phyloP scores from a whole-genome alignment of 2,113 vertebrate genomes.

The Ageneiosus marmoratus region DNA sequence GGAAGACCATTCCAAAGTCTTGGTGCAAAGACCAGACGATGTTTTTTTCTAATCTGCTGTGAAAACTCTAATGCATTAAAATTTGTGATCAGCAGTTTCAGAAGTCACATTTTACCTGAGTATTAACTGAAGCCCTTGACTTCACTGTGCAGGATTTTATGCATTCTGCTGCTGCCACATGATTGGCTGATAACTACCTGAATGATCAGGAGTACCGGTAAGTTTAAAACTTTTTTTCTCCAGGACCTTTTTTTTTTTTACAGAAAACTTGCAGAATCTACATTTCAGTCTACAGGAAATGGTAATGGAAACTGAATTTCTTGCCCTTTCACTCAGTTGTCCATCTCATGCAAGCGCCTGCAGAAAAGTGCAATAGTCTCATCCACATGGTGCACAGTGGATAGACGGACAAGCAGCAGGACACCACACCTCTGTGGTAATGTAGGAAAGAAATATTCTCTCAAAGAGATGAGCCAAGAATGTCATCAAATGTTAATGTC shows the following conservation, averaged over 20 bases:
- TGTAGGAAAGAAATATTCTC: not conserved
- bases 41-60: too few relatives aligned
- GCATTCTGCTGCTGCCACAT: not conserved
- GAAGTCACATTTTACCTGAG: not conserved
- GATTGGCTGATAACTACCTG: not conserved
- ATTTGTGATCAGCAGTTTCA: not conserved
- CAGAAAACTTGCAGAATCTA: not conserved
- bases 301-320: not conserved
- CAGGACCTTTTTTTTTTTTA: too few relatives aligned
- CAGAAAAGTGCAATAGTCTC: not conserved
- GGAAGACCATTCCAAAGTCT: too few relatives aligned
- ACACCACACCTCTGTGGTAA: not conserved
- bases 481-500: conserved; percentile 21
- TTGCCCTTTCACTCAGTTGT: not conserved
- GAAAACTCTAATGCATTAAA: not conserved
- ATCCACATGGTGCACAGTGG: not conserved
- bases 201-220: too few relatives aligned
- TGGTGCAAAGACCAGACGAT: not conserved
- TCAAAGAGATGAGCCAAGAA: not conserved
- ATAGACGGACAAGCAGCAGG: conserved; percentile 18
- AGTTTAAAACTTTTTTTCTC: too few relatives aligned
- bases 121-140: not conserved
- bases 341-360: conserved; percentile 9
- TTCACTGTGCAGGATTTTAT: not conserved
- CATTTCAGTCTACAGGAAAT: not conserved